Evolutionary conservation across 2,113 vertebrate genomes (phyloP).

Genomic region (Equus quagga): DNA sequence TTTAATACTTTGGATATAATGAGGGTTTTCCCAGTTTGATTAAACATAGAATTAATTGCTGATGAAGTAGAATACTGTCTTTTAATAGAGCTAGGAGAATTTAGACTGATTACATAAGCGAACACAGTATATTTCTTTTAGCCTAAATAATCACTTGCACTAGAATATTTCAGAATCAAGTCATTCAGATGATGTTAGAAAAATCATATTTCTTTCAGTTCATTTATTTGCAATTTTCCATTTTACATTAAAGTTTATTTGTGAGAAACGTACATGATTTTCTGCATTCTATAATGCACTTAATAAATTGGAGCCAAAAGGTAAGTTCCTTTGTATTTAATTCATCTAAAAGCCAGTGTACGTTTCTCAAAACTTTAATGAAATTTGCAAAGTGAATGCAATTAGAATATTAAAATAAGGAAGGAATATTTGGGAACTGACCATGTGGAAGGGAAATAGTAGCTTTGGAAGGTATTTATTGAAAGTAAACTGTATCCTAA

Average conservation of each 20-base stretch:
- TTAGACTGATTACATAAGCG: not conserved
- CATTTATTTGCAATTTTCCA: not conserved
- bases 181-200: not conserved
- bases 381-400: not conserved
- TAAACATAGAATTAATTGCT: not conserved
- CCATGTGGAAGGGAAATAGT: not conserved
- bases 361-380: conserved; percentile 43
- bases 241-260: not conserved
- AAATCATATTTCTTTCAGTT: not conserved
- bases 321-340: not conserved
- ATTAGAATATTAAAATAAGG: conserved; percentile 16
- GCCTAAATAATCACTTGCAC: not conserved
- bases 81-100: not conserved
- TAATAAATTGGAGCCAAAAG: not conserved
- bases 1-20: not conserved
- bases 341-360: conserved; percentile 30
- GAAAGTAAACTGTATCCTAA: not conserved
- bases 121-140: not conserved
- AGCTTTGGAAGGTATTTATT: not conserved
- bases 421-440: not conserved
- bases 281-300: not conserved
- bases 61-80: not conserved
- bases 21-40: not conserved
- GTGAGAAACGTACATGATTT: not conserved
- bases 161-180: not conserved